Base-by-base conservation (phyloP, 2,113 vertebrate species). In the Tragelaphus strepsiceros region DNA sequence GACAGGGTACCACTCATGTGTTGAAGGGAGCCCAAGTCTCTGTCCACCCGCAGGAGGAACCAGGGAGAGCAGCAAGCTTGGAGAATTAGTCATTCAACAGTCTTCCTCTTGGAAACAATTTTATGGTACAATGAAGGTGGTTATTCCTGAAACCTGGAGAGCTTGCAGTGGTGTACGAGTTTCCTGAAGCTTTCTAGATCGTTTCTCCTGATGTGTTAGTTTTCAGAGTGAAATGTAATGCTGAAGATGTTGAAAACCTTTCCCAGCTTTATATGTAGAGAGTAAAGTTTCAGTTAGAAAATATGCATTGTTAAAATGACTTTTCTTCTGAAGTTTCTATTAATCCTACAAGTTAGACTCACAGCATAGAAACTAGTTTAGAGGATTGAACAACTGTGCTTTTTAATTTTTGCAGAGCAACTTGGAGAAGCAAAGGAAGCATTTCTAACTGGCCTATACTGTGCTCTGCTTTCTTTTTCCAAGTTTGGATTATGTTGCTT, bases 321-420 rank as follows among this genome's bases (percentile, higher is more conserved):
- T 51, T n/a, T 58, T 35, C 12, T 87, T 88, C 30, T 85, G 71
- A 19, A 39, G 30, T 82, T 81, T 21, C 21, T 84, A 1, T 81
- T 82, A 74, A n/a, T 35, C 30, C n/a, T 90, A 2, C 3, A 14
- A 46, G n/a, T 94, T 77, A 95, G 51, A 64, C 26, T 19, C 22
- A 56, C 0, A 11, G 26, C 49, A 6, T 56, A 43, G 8, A 67
- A 94, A 58, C 21, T 62, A 49, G 28, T 78, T 77, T 80, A 32
- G 7, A 82, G 71, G 30, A 26, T 5, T 51, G 19, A 93, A 58
- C 49, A 82, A 22, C 39, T 89, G 81, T 32, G 11, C 46, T 85
- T 97, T 91, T 89, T 74, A 28, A 32, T 87, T 93, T 88, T 56
- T 92, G 4, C 54, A 35, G 35, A 84, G 54, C 92, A 90, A 49